Evolutionary conservation across 2,113 vertebrate genomes (phyloP), one percentile per base, ranked within the genome.

Genomic region (Ardeotis arabs): DNA sequence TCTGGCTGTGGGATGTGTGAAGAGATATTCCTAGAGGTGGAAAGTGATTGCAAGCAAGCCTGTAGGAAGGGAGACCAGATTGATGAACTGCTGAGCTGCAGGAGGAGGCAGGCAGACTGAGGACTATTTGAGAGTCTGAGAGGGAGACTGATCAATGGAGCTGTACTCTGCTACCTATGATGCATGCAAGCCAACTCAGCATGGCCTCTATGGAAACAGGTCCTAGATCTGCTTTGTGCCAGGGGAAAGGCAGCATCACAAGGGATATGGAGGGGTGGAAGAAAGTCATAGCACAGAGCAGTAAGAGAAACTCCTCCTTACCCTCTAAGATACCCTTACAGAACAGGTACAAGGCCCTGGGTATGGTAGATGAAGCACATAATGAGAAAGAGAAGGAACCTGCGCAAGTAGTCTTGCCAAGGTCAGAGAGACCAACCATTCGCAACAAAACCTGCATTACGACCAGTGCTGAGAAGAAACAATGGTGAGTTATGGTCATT

Each of bases 131-230:
- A 53, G 37, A n/a, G 23, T 27, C 37, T 6, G 15, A 59, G 55
- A 20, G 33, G 33, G n/a, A 69, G 13, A 5, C 2, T 22, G 41
- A 19, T 31, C 13, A 12, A 20, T 39, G 53, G 37, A 50, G 66
- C 28, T 14, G 55, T 27, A 8, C 9, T 27, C n/a, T 6, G n/a
- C 27, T 15, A 5, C 10, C n/a, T 31, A 3, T 24, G 55, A 59
- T 8, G 28, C 1, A 1, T 23, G 29, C 23, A 14, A 18, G 55
- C 19, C 8, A 14, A 12, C 44, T 33, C 18, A 28, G 14, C 0
- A 2, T 18, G 55, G 28, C 35, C 7, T 3, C 27, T n/a, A 3
- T 1, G 14, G 52, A 27, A 45, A 28, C 41, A 21, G 31, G n/a
- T 31, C 33, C 64, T 31, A 21, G 33, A 37, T 45, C 64, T 25